Percentiles rank a stretch among this genome's conserved stretches.
These are phyloP conservation scores for Xiphorhynchus erythropygius DNA, from an alignment of 2,797 vertebrate species.

Conservation along the genomic window DNA sequence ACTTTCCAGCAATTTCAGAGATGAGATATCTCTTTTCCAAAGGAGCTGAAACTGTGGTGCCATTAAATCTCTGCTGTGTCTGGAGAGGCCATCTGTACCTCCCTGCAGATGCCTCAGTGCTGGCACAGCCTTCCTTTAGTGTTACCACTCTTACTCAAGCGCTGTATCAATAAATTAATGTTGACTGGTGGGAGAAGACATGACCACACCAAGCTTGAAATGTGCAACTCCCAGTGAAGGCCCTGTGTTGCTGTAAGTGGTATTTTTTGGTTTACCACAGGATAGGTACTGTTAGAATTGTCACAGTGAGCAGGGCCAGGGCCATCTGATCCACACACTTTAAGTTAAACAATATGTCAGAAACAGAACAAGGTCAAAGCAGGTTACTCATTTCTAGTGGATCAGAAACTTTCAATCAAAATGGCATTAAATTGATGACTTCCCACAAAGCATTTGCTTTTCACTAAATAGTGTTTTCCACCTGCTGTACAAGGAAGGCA, in stretches of 20 bases:
- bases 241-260: not conserved
- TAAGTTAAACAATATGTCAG: not conserved
- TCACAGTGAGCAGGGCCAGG: accelerated
- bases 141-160: not conserved
- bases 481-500: not conserved
- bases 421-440: not conserved
- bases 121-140: not conserved
- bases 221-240: not conserved
- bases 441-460: not conserved
- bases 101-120: accelerated
- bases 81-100: conserved; percentile 14
- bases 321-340: accelerated
- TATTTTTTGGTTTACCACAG: not conserved
- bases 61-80: not conserved
- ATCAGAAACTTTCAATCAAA: not conserved
- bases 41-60: not conserved
- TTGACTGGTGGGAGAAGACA: not conserved
- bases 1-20: conserved; percentile 34
- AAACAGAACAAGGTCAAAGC: not conserved
- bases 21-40: conserved; percentile 13
- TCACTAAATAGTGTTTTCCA: not conserved
- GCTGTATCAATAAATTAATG: not conserved
- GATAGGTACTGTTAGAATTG: not conserved
- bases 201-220: not conserved
- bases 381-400: not conserved